phyloP scores from a whole-genome alignment of 2,797 vertebrate species.

The Vultur gryphus region DNA sequence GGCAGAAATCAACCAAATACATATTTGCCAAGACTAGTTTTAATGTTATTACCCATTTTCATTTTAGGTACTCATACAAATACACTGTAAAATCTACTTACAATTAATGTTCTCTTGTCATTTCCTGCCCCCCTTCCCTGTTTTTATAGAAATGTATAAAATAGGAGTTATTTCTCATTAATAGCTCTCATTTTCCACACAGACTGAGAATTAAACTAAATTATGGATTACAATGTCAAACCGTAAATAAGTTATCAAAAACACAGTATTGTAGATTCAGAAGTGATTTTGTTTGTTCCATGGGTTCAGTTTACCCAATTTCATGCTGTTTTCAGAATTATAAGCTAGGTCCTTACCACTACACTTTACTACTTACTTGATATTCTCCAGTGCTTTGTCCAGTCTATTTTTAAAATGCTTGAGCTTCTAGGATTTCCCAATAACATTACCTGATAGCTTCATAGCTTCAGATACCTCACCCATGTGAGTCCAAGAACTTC shows the following conservation, averaged over 20 bases:
- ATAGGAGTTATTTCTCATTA: not conserved
- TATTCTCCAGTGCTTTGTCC: not conserved
- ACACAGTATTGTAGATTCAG: not conserved
- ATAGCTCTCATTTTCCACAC: not conserved
- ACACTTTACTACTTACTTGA: not conserved
- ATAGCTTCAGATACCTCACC: not conserved
- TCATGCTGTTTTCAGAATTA: not conserved
- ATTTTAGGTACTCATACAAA: not conserved
- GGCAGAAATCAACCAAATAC: not conserved
- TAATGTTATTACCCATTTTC: not conserved
- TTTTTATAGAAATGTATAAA: not conserved
- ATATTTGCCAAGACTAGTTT: not conserved
- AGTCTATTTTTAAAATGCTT: not conserved
- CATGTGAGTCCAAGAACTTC: not conserved
- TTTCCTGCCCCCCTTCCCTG: not conserved
- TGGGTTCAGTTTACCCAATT: not conserved
- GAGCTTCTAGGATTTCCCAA: not conserved
- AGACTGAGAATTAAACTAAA: not conserved
- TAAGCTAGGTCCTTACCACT: not conserved
- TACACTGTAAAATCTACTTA: not conserved
- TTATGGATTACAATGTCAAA: not conserved
- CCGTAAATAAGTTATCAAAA: not conserved
- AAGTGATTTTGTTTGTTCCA: not conserved
- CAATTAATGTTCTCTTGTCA: not conserved
- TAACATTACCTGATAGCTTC: not conserved